Evolutionary conservation across 1,140 invertebrate species (phyloP), one percentile per base, ranked within the genome.

Genomic region (Caenorhabditis brenneri): DNA sequence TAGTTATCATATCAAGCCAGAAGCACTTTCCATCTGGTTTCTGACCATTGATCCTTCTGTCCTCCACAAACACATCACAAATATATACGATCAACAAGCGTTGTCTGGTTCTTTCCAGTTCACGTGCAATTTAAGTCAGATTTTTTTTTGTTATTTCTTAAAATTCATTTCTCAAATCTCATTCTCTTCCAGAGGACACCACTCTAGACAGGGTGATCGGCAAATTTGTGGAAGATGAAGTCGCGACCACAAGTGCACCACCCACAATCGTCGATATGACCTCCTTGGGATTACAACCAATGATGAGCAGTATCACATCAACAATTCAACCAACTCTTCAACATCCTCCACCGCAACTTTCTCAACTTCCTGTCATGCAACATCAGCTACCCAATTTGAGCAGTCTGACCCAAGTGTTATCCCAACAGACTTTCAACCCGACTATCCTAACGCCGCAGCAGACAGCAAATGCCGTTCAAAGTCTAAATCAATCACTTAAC

Each of bases 141-240:
- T 74, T 42, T 55, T 46, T 33, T 19, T 9, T 24, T 42, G 24
- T 22, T 33, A 22, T 39, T 29, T 58, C n/a, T 7, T 27, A 29
- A 27, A 10, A 27, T 42, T 12, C 39, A 42, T 65, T 83, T 39
- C n/a, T n/a, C n/a, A n/a, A n/a, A n/a, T n/a, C n/a, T n/a, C n/a
- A n/a, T n/a, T n/a, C n/a, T n/a, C n/a, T n/a, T n/a, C n/a, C 42
- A 83, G 82, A 83, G 48, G 82, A 83, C 48, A 83, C 74, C 19
- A 65, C 55, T 12, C 31, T 83, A 1, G 82, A 83, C 36, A 65
- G 39, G 3, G 69, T 79, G 36, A 83, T 83, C 24, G 48, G 48
- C 31, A 55, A 69, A 24, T 79, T 74, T 27, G 58, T 65, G 0
- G 49, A 65, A 2, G 82, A 83, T 29, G 82, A 83, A 10, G 39